These are phyloP conservation scores for Abscondita cerata DNA, from an alignment of 2,888 invertebrate genomes.

Conservation along the genomic window DNA sequence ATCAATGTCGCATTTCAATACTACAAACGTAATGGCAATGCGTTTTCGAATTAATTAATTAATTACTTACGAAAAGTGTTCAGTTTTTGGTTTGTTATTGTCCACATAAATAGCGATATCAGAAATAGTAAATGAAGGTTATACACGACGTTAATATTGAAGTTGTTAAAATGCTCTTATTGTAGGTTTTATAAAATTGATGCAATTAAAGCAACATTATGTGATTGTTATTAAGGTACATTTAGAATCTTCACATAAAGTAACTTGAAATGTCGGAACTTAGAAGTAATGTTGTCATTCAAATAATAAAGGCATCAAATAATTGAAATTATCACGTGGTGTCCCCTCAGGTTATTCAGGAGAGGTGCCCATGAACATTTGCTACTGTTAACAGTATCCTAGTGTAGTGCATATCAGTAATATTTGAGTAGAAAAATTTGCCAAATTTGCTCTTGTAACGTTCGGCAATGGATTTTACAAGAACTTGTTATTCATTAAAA, in stretches of 20 bases:
- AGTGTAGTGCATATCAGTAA: constrained; percentile 28
- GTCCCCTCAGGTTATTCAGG: constrained; percentile 40
- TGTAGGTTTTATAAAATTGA: too few relatives aligned
- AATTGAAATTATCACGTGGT: constrained; percentile 43
- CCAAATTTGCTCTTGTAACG: not conserved
- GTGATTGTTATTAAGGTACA: too few relatives aligned
- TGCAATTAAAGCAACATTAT: too few relatives aligned
- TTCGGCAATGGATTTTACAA: not conserved
- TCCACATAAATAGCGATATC: too few relatives aligned
- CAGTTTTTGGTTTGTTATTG: too few relatives aligned
- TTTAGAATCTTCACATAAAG: not conserved
- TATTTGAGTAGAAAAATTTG: constrained; percentile 4
- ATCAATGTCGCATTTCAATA: too few relatives aligned
- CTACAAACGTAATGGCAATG: too few relatives aligned
- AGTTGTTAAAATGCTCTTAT: too few relatives aligned
- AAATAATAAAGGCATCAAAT: constrained; percentile 28
- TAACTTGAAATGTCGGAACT: constrained; percentile 10
- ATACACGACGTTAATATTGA: too few relatives aligned
- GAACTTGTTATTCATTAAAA: not conserved
- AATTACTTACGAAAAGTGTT: too few relatives aligned
- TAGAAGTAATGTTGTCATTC: constrained; percentile 25
- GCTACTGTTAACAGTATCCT: constrained; percentile 28
- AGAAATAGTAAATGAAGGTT: too few relatives aligned
- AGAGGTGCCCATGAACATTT: constrained; percentile 41
- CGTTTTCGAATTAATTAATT: too few relatives aligned